Evolutionary conservation across 2,888 invertebrate species (phyloP).

Genomic region (Dichetophora obliterata): DNA sequence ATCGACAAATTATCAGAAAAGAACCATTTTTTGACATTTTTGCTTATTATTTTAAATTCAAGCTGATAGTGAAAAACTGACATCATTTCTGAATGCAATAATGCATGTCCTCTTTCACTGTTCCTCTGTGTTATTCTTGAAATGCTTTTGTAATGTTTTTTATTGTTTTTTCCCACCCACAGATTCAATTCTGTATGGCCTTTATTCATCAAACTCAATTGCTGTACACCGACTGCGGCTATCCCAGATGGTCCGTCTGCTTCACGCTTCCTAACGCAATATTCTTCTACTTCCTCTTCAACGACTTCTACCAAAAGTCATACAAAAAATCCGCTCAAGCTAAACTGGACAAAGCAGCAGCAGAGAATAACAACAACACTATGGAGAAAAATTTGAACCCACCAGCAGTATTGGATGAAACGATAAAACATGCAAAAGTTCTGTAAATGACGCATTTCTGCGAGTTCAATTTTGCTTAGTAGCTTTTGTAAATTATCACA

Average conservation of each 20-base stretch:
- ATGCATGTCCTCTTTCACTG: not conserved
- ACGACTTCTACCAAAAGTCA: conserved; percentile 89
- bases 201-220: conserved; percentile 89
- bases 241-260: conserved; percentile 84
- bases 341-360: conserved; percentile 50
- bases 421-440: conserved; percentile 49
- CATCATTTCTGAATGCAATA: not conserved
- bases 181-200: conserved; percentile 92
- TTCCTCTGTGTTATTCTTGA: not conserved
- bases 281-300: conserved; percentile 93
- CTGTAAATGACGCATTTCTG: conserved; percentile 49
- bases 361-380: conserved; percentile 59
- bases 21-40: too few species aligned
- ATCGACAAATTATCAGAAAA: too few species aligned
- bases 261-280: conserved; percentile 91
- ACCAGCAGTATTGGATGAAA: conserved; percentile 16
- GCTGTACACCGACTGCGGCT: conserved; percentile 88
- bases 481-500: not conserved
- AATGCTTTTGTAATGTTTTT: not conserved
- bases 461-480: not conserved
- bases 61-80: too few species aligned
- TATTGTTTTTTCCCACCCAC: conserved; percentile 32
- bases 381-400: conserved; percentile 58
- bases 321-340: conserved; percentile 71
- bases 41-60: too few species aligned